Evolutionary conservation across 2,888 invertebrate species (phyloP), one percentile per base, ranked within the genome.

Genomic region (Callosobruchus maculatus): DNA sequence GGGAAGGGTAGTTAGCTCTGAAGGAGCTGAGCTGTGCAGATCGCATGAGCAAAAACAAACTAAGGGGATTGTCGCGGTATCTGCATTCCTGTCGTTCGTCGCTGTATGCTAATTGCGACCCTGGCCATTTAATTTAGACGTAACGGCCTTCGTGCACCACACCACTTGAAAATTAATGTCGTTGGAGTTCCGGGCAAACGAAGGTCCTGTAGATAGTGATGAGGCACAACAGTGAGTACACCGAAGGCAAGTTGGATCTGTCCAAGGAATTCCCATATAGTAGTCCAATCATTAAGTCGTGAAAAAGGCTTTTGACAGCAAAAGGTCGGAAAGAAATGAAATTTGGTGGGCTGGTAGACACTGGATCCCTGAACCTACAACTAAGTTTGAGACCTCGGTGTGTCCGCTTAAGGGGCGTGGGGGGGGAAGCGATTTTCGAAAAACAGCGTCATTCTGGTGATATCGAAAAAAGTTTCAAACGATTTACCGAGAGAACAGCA

Each of bases 81-180:
- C 49, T 49, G 49, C 49, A 49, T 49, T 49, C 49, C 49, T 49
- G 49, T 49, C 49, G 49, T 49, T 49, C 49, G 49, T 49, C 49
- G 49, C 13, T 49, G 49, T 82, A 84, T 84, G 84, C 82, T 84
- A 84, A 84, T 84, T 82, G 83, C 80, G 82, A 80, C 82, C 83
- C 81, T 81, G 81, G 82, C 82, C 78, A 82, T 83, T 83, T 83
- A 84, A 84, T 84, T 83, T 82, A 82, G 82, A 82, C 81, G 78
- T 83, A 82, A 83, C 82, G 83, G 82, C 82, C 83, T 49, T 13
- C 49, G 49, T 49, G 18, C 49, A 82, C 81, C 81, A 76, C 74
- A 76, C 73, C 74, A 74, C 72, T 74, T 74, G 74, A 74, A 76
- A 76, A 76, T 76, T 76, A 76, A 76, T 76, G 76, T 75, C 1